Percentiles rank a stretch among this genome's conserved stretches.
phyloP scores from a whole-genome alignment of 2,888 invertebrate species.

The Himalopsyche anomala region DNA sequence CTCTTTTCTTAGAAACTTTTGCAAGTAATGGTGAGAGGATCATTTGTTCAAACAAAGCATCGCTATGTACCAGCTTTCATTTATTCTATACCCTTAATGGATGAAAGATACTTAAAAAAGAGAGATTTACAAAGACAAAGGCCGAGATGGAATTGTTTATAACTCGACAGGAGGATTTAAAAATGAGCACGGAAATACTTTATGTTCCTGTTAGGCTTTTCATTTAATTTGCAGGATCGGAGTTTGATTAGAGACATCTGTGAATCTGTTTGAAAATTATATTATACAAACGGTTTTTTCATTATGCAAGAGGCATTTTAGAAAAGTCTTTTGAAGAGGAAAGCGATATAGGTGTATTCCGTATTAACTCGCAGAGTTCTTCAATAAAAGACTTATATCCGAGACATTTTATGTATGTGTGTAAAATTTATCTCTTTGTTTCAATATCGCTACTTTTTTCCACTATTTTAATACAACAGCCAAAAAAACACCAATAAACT shows the following conservation, averaged over 20 bases:
- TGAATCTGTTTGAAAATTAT: conserved; percentile 27
- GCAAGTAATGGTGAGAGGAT: conserved; percentile 54
- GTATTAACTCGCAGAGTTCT: no score
- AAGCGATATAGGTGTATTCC: no score
- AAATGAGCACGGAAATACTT: conserved; percentile 16
- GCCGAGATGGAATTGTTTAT: conserved; percentile 23
- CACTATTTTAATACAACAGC: no score
- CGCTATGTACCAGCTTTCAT: conserved; percentile 59
- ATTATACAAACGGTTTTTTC: not conserved
- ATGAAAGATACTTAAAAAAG: conserved; percentile 53
- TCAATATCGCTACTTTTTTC: no score
- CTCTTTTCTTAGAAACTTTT: conserved; percentile 46
- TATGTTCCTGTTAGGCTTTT: conserved; percentile 17
- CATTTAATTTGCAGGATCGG: conserved; percentile 18
- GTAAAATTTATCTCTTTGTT: no score
- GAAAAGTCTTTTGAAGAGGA: no score
- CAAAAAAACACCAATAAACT: no score
- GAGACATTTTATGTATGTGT: no score
- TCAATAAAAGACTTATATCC: no score
- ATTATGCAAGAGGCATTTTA: no score
- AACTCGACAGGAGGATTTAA: conserved; percentile 38
- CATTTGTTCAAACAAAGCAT: conserved; percentile 61
- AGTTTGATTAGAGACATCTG: conserved; percentile 43
- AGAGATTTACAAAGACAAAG: conserved; percentile 42
- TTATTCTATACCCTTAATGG: conserved; percentile 60